Base-by-base conservation (phyloP, 2,888 invertebrate species). In the Cephus runcator region DNA sequence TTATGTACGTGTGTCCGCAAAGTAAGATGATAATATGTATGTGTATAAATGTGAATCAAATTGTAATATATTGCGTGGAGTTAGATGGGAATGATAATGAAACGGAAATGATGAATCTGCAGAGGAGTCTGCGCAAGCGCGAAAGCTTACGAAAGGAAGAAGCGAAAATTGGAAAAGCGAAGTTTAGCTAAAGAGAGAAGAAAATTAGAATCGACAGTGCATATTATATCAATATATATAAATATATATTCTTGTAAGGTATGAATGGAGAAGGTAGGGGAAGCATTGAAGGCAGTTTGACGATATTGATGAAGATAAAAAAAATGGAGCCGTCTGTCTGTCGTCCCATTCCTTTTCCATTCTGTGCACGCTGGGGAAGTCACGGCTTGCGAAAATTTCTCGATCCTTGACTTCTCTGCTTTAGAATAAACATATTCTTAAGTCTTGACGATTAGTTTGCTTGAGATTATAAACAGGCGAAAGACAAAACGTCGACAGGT, bases 21-120 rank as follows among this genome's bases (percentile, higher is more conserved):
- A 71, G 79, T 73, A 79, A 78, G 30, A 75, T 79, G 79, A 82
- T 81, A 79, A 82, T 86, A 83, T 87, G 85, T 87, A 86, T 87
- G 85, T 88, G 88, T 89, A 88, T 88, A 88, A 87, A 88, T 88
- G 88, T 89, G 87, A 88, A 88, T 88, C 84, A 85, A 87, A 88
- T 83, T 89, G 89, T 89, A 88, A 88, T 88, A 88, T 89, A 89
- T 88, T 88, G 87, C 84, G 84, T 77, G 77, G 78, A 81, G 79
- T 23, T 56, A 9, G 79, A 30, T 36, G 35, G n/a, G 23, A 74
- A 34, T 15, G 35, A 74, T 23, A 40, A 74, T 12, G 74, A 40
- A 6, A 34, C 6, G 35, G 35, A 35, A 34, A 34, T 34, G 31
- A 33, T 23, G 31, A 30, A 31, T 71, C 71, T 71, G 71, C 71